Percentiles rank a stretch among this genome's conserved stretches.
phyloP scores from a whole-genome alignment of 2,113 vertebrate species.

The Odontophorus gujanensis region DNA sequence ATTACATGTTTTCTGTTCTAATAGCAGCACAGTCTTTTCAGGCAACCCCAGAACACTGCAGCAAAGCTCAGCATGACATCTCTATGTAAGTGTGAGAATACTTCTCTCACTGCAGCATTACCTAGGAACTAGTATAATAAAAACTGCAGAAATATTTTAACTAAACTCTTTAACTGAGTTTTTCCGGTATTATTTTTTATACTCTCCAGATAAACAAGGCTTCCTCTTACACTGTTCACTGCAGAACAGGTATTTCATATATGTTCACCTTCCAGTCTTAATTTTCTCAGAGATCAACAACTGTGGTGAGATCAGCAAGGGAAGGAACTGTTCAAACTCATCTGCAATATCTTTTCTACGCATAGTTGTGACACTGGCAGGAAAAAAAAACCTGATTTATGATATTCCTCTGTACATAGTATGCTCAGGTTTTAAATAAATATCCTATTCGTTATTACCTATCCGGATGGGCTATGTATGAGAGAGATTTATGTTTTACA shows the following conservation, averaged over 20 bases:
- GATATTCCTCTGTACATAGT: neutral
- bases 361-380: neutral
- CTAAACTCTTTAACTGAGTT: neutral
- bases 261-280: neutral
- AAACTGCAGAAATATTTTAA: neutral
- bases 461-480: fast-evolving
- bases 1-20: neutral
- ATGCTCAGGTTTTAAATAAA: neutral
- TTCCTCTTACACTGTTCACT: neutral
- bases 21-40: neutral
- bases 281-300: conserved; percentile 14
- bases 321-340: neutral
- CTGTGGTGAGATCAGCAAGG: neutral
- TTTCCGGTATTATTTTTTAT: neutral
- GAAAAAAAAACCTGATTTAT: neutral
- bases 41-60: neutral
- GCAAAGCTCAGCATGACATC: neutral
- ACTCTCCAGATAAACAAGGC: neutral
- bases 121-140: neutral
- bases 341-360: neutral
- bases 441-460: neutral
- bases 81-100: neutral
- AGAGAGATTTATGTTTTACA: neutral
- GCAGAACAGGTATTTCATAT: neutral
- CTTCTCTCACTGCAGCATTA: neutral